phyloP scores from a whole-genome alignment of 35 echinoderm and acorn worm genomes.

The Ophiothrix spiculata region DNA sequence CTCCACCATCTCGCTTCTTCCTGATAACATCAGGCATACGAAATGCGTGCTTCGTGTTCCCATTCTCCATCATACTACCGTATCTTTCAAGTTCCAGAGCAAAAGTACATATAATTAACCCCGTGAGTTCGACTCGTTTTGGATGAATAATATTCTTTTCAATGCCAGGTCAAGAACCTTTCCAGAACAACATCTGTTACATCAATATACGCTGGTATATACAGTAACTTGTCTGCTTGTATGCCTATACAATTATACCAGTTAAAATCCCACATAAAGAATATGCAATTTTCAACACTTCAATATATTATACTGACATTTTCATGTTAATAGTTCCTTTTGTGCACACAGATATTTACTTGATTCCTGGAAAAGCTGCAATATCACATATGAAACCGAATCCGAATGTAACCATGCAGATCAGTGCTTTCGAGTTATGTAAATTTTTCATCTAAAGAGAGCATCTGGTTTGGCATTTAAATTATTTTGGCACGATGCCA shows the following conservation, averaged over 20 bases:
- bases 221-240: background rate
- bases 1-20: constrained; percentile 10
- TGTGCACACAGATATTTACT: too few species aligned
- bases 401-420: too few species aligned
- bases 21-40: constrained; percentile 6
- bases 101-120: background rate
- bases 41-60: background rate
- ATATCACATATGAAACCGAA: too few species aligned
- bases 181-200: background rate
- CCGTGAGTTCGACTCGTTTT: background rate
- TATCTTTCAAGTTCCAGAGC: background rate
- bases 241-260: background rate
- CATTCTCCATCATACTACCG: background rate
- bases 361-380: too few species aligned
- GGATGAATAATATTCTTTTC: background rate
- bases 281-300: too few species aligned
- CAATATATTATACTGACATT: too few species aligned
- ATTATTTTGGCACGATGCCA: too few species aligned
- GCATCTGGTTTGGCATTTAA: too few species aligned
- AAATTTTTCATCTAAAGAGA: too few species aligned
- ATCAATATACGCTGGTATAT: background rate
- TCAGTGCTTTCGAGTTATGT: too few species aligned
- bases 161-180: background rate
- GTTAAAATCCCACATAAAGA: too few species aligned
- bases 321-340: too few species aligned